Evolutionary conservation across 2,888 invertebrate genomes (phyloP).

Genomic region (Coenonympha glycerion): DNA sequence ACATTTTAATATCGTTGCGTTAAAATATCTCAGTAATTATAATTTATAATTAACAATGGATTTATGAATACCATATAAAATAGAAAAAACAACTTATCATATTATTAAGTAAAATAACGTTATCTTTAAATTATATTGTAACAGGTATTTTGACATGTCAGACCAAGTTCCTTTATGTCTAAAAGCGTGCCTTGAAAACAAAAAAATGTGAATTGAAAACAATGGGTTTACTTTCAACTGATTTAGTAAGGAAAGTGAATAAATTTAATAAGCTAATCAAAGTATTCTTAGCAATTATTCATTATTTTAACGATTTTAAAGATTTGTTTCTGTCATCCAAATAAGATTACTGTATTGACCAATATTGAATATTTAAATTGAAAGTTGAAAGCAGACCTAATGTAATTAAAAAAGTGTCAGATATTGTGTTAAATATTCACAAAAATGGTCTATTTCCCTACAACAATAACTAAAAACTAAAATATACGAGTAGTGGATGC

Average conservation of each 20-base stretch:
- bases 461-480: neutral
- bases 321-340: too few species aligned
- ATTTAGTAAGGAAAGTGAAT: neutral
- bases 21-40: neutral
- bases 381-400: neutral
- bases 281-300: too few species aligned
- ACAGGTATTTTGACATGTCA: conserved; percentile 32
- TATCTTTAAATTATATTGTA: conserved; percentile 2
- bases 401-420: neutral
- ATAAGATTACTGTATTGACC: too few species aligned
- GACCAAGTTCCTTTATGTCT: conserved; percentile 44
- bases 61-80: neutral
- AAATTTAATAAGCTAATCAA: neutral
- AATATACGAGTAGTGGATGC: neutral
- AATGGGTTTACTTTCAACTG: conserved; percentile 4
- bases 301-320: too few species aligned
- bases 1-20: neutral
- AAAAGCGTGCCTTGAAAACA: conserved; percentile 45
- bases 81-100: neutral
- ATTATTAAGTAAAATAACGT: neutral
- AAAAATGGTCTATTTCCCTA: neutral
- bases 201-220: conserved; percentile 15
- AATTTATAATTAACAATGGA: neutral
- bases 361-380: neutral
- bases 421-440: neutral